These are phyloP conservation scores for Oenanthe oenanthe DNA, from an alignment of 2,113 vertebrate genomes.

Conservation along the genomic window DNA sequence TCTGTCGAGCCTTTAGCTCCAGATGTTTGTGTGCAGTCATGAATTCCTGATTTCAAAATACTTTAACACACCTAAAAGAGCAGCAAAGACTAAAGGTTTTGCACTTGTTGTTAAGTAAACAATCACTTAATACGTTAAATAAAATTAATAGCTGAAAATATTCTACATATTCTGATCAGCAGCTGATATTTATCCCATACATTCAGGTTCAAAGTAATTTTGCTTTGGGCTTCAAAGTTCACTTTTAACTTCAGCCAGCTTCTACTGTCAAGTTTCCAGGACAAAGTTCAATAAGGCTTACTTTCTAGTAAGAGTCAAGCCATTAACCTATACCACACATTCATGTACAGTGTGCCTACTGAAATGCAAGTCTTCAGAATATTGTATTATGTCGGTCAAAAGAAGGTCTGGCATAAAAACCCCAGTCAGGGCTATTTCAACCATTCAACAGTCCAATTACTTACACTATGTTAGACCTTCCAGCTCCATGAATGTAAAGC, in stretches of 20 bases:
- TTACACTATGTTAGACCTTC: neutral
- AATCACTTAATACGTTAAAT: neutral
- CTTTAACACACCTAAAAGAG: neutral
- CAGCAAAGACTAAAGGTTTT: neutral
- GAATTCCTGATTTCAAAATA: neutral
- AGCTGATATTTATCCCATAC: neutral
- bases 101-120: neutral
- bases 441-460: neutral
- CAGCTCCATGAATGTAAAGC: neutral
- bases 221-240: slow-evolving; percentile 27
- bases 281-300: slow-evolving; percentile 32
- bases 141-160: slow-evolving; percentile 19
- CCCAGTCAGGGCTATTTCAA: neutral
- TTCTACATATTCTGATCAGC: slow-evolving; percentile 6
- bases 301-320: neutral
- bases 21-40: neutral
- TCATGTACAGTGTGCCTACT: neutral
- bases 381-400: neutral
- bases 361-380: slow-evolving; percentile 13
- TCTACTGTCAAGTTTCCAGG: slow-evolving; percentile 11
- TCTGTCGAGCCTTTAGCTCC: neutral
- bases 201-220: slow-evolving; percentile 38
- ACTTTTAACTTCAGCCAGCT: slow-evolving; percentile 52
- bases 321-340: neutral
- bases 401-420: neutral